A percentile compares a stretch with the other conserved stretches of the same genome.
phyloP scores from a whole-genome alignment of 2,113 vertebrate species.

The Urocolius indicus region DNA sequence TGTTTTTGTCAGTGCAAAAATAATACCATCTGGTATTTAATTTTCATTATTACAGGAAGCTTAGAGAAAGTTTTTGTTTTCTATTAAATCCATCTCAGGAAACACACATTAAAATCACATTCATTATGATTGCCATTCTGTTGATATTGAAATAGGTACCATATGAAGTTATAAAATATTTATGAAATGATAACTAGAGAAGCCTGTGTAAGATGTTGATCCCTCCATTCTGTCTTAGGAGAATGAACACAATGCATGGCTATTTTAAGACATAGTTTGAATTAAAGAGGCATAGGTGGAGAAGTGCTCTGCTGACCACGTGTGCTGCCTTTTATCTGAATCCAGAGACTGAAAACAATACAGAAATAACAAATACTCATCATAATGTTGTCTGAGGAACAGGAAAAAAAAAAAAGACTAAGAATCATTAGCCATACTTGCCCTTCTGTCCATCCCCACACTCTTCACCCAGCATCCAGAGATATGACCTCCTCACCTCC shows the following conservation, averaged over 20 bases:
- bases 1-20: neutral
- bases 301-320: neutral
- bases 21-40: neutral
- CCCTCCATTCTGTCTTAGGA: slow-evolving; percentile 12
- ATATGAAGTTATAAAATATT: slow-evolving; percentile 5
- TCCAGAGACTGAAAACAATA: neutral
- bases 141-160: neutral
- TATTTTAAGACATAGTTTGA: slow-evolving; percentile 14
- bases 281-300: slow-evolving; percentile 8
- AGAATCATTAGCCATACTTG: neutral
- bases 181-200: neutral
- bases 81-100: neutral
- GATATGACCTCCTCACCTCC: neutral
- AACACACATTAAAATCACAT: neutral
- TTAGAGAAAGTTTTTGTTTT: neutral
- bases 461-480: neutral
- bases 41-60: neutral
- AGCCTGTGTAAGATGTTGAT: neutral
- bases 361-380: neutral
- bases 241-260: neutral
- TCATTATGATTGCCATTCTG: slow-evolving; percentile 3
- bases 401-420: neutral
- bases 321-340: neutral
- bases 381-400: neutral
- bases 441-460: neutral